Evolutionary conservation across 2,113 vertebrate species (phyloP).

Genomic region (Lichenostomus cassidix): DNA sequence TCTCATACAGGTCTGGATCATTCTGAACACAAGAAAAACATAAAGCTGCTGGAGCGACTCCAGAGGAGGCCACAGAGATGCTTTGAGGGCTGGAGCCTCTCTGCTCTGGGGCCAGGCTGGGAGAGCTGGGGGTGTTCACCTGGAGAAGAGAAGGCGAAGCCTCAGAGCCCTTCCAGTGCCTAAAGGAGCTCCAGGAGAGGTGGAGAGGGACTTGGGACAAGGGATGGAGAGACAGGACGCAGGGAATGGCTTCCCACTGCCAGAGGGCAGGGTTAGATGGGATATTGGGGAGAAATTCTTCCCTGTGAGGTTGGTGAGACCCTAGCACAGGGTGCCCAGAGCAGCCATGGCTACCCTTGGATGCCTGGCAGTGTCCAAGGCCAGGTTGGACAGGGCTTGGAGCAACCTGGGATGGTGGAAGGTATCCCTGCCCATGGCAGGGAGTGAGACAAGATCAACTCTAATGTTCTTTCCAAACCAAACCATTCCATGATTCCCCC

Average conservation of each 20-base stretch:
- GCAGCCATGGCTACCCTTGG: background rate
- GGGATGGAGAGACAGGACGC: background rate
- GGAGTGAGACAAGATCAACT: background rate
- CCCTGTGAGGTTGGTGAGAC: background rate
- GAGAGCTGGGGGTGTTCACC: background rate
- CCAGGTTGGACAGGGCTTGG: rapidly evolving
- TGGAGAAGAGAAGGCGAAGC: background rate
- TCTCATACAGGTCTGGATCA: rapidly evolving
- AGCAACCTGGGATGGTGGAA: rapidly evolving
- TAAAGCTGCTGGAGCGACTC: background rate
- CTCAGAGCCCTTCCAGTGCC: background rate
- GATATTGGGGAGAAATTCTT: background rate
- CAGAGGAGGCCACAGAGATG: background rate
- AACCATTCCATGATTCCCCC: background rate
- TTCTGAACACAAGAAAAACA: background rate
- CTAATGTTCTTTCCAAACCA: background rate
- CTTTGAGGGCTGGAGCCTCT: background rate
- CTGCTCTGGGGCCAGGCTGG: background rate
- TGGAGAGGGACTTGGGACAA: background rate
- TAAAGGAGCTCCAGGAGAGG: background rate
- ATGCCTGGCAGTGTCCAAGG: background rate
- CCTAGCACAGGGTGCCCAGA: background rate
- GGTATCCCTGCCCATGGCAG: background rate
- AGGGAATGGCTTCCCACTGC: background rate
- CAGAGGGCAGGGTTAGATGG: background rate